Conservation (phyloP, 1,140 invertebrate genomes). For the Bilobella aurantiaca region DNA sequence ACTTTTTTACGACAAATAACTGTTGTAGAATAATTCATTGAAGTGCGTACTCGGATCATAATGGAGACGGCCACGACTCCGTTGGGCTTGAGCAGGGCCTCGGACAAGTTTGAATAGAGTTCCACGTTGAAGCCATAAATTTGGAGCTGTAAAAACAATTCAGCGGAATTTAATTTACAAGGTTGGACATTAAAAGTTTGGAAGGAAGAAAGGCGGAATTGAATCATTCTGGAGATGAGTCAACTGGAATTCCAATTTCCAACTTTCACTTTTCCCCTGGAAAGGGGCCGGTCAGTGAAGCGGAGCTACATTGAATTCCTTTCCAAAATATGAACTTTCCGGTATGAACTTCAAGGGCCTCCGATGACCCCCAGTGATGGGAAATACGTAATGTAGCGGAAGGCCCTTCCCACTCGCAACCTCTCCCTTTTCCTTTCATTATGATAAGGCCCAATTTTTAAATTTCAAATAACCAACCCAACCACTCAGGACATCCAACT, state of each 20-base stretch:
- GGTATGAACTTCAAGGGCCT: background rate
- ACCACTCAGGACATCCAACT: too few relatives aligned
- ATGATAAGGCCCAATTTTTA: background rate
- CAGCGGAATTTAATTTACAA: conserved; percentile 31
- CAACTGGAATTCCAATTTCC: background rate
- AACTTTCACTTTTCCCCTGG: background rate
- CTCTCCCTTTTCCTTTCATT: background rate
- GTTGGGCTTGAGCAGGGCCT: conserved; percentile 75
- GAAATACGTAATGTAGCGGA: conserved; percentile 12
- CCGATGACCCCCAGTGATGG: background rate
- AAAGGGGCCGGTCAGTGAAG: background rate
- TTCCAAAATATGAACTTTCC: conserved; percentile 25
- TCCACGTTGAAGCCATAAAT: conserved; percentile 70
- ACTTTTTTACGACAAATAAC: background rate
- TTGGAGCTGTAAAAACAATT: conserved; percentile 36
- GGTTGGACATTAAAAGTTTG: conserved; percentile 5
- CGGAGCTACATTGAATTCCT: conserved; percentile 15
- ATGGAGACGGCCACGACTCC: conserved; percentile 79
- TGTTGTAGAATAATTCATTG: background rate
- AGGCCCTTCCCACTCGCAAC: background rate
- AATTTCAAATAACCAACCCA: too few relatives aligned
- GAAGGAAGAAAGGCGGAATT: background rate
- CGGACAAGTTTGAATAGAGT: conserved; percentile 80
- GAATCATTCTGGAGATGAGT: background rate
- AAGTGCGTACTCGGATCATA: conserved; percentile 61